Conservation (phyloP, 2,888 invertebrate species). For the Tipula vernalis region DNA sequence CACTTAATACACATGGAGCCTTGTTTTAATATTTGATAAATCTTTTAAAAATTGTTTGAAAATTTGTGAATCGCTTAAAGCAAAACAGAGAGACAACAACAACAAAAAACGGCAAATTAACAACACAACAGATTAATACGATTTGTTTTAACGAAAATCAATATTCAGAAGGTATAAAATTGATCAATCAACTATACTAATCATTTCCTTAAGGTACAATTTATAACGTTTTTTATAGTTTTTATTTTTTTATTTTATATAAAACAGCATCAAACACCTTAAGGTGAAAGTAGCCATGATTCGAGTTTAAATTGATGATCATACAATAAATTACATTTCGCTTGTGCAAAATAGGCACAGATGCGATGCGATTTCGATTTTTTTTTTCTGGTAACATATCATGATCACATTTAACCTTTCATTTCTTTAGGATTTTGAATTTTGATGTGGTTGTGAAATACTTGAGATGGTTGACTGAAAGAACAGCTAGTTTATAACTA, state of each 20-base stretch:
- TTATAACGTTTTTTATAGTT: background rate
- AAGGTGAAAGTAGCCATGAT: background rate
- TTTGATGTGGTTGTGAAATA: too few species aligned
- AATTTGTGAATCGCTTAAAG: background rate
- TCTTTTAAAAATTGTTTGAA: background rate
- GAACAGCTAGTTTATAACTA: too few species aligned
- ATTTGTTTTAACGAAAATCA: background rate
- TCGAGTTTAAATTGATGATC: background rate
- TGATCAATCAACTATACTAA: background rate
- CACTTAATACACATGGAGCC: background rate
- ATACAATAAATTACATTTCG: background rate
- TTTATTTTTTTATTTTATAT: background rate
- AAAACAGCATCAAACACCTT: background rate
- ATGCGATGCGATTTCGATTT: too few species aligned
- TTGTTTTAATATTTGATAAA: background rate
- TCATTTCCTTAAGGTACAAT: background rate
- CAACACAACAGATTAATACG: background rate
- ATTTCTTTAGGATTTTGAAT: too few species aligned
- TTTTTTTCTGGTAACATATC: too few species aligned
- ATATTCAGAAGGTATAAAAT: background rate
- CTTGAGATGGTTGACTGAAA: too few species aligned
- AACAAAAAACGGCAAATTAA: background rate
- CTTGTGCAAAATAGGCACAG: too few species aligned
- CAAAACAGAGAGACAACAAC: background rate
- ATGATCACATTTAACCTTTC: too few species aligned